Conservation (phyloP, 1,140 invertebrate genomes). For the Diabrotica undecimpunctata region DNA sequence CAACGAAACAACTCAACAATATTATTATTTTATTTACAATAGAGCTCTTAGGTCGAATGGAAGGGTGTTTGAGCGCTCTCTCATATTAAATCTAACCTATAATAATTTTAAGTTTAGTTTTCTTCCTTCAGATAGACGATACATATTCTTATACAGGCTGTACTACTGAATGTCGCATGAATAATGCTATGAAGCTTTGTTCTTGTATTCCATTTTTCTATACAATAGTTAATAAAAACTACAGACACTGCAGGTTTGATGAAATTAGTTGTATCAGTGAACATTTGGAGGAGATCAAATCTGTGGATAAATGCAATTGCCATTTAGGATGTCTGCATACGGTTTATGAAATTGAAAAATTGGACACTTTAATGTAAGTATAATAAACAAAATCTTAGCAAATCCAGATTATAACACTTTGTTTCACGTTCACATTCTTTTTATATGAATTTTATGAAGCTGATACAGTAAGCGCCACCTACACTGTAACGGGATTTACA, state of each 20-base stretch:
- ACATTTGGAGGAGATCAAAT: constrained; percentile 54
- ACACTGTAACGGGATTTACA: too few relatives aligned
- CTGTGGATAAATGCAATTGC: constrained; percentile 59
- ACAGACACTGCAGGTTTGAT: constrained; percentile 54
- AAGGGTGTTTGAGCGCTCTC: too few relatives aligned
- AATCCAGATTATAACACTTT: too few relatives aligned
- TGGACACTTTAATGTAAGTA: constrained; percentile 7
- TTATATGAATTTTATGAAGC: too few relatives aligned
- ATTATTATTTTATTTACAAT: too few relatives aligned
- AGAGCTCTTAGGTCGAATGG: too few relatives aligned
- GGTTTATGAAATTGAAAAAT: constrained; percentile 68
- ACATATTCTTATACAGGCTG: constrained; percentile 66
- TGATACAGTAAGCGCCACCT: too few relatives aligned
- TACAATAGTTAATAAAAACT: constrained; percentile 47
- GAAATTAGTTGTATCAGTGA: constrained; percentile 58
- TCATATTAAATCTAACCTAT: too few relatives aligned
- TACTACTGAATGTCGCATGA: constrained; percentile 66
- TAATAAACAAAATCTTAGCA: neutral
- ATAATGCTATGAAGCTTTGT: constrained; percentile 55
- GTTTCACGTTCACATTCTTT: too few relatives aligned
- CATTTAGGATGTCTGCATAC: constrained; percentile 67
- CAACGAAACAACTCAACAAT: too few relatives aligned
- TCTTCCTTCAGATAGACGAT: constrained; percentile 53
- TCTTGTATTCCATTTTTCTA: constrained; percentile 68
- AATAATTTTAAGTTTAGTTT: too few relatives aligned